Conservation (phyloP, 2,797 vertebrate genomes). For the Eremophila alpestris region DNA sequence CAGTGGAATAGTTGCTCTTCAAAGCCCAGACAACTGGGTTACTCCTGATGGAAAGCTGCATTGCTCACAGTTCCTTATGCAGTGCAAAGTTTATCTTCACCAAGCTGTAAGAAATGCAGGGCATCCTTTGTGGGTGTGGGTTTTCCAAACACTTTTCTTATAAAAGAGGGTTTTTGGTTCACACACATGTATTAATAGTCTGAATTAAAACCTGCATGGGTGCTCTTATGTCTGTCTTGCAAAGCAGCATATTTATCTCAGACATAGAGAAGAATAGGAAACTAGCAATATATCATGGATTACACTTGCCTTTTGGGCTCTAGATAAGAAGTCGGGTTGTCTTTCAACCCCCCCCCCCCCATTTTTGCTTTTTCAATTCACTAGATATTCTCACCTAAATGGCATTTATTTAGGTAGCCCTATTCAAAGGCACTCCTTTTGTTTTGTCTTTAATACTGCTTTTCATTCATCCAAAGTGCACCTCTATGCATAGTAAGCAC, state of each 20-base stretch:
- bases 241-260: not conserved
- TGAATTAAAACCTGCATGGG: not conserved
- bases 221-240: not conserved
- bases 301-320: not conserved
- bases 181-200: rapidly evolving
- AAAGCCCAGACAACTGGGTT: not conserved
- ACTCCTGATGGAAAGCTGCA: not conserved
- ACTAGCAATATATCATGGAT: rapidly evolving
- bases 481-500: not conserved
- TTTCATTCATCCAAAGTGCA: not conserved
- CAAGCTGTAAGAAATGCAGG: not conserved
- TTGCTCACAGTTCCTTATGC: not conserved
- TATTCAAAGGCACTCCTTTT: not conserved
- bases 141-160: not conserved
- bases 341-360: not conserved
- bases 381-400: not conserved
- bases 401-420: not conserved
- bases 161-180: not conserved
- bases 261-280: not conserved
- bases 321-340: not conserved
- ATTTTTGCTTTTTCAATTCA: not conserved
- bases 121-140: not conserved
- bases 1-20: not conserved
- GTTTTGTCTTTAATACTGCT: not conserved
- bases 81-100: not conserved